Conservation (phyloP, 1,140 invertebrate genomes). For the Halictus rubicundus region DNA sequence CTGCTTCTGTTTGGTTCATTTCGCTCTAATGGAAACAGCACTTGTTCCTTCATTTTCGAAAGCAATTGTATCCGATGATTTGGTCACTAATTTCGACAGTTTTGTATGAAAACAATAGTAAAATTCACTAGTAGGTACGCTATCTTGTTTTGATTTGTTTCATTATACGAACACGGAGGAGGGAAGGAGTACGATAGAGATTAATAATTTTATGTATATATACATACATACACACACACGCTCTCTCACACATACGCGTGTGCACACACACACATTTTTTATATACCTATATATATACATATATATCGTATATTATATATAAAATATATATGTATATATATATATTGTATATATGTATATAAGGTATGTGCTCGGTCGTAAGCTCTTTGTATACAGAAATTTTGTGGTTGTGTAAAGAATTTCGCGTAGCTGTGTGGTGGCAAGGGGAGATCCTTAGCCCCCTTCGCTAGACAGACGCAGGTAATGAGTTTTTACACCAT, state of each 20-base stretch:
- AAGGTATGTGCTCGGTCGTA: not conserved
- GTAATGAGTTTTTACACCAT: constrained; percentile 65
- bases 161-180: not conserved
- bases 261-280: too few species aligned
- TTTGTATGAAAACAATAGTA: constrained; percentile 2
- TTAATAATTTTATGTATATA: constrained; percentile 18
- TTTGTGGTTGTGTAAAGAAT: constrained; percentile 32
- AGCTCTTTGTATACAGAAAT: constrained; percentile 24
- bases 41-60: not conserved
- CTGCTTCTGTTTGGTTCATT: not conserved
- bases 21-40: not conserved
- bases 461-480: constrained; percentile 59
- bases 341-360: not conserved
- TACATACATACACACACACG: not conserved
- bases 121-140: not conserved
- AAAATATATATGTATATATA: too few species aligned
- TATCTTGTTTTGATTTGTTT: not conserved
- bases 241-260: too few species aligned
- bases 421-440: constrained; percentile 32
- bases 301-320: too few species aligned
- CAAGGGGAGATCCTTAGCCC: constrained; percentile 58
- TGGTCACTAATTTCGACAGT: not conserved
- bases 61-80: not conserved
- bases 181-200: not conserved
- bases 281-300: too few species aligned